Percentiles rank a stretch among this genome's conserved stretches.
Conservation (phyloP, 2,797 vertebrate species). For the Lepilemur ruficaudatus region DNA sequence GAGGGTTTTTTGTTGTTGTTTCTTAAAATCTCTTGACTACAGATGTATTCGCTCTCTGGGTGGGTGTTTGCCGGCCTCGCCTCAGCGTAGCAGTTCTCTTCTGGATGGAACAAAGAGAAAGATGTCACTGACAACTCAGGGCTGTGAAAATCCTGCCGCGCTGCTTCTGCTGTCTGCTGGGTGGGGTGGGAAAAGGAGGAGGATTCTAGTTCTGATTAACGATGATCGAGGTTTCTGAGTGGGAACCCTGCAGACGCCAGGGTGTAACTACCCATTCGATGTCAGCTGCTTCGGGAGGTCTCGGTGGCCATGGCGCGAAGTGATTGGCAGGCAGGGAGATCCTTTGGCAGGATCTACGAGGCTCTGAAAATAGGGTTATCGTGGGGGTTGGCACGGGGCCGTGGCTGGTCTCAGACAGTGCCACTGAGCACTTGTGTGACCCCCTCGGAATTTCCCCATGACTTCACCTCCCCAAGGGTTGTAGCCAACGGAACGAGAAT, state of each 20-base stretch:
- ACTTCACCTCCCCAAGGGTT: neutral
- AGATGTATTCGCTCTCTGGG: neutral
- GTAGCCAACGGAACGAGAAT: neutral
- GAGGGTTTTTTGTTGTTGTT: neutral
- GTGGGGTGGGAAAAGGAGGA: neutral
- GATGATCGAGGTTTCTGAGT: neutral
- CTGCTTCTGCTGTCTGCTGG: neutral
- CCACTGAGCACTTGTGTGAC: neutral
- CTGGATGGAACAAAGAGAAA: conserved; percentile 27
- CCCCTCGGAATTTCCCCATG: conserved; percentile 40
- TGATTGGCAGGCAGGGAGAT: neutral
- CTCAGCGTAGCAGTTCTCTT: neutral
- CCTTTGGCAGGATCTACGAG: neutral
- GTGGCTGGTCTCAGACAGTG: neutral
- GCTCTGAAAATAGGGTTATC: neutral
- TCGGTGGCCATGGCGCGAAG: neutral
- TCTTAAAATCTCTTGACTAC: neutral
- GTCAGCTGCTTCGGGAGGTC: neutral
- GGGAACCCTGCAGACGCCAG: neutral
- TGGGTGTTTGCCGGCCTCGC: neutral
- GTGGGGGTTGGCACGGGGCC: neutral
- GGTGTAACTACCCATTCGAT: neutral
- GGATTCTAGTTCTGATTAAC: neutral
- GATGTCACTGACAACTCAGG: neutral
- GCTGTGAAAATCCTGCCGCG: neutral